Evolutionary conservation across 2,888 invertebrate genomes (phyloP).

Genomic region (Apotomis capreana): DNA sequence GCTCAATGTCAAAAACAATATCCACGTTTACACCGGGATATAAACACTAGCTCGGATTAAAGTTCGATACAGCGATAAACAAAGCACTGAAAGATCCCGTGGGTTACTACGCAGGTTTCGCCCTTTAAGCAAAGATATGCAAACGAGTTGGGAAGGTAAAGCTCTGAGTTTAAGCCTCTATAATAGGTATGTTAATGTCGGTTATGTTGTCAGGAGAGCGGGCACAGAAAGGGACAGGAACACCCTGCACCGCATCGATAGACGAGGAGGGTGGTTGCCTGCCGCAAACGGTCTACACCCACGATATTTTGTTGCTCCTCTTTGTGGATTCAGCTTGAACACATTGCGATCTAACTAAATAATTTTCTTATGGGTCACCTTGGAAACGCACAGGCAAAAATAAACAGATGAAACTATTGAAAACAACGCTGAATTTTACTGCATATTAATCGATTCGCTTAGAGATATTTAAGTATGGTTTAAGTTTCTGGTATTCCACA

Average conservation of each 20-base stretch:
- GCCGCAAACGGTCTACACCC: slow-evolving; percentile 38
- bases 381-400: background rate
- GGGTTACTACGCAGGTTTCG: slow-evolving; percentile 39
- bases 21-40: slow-evolving; percentile 48
- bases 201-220: slow-evolving; percentile 45
- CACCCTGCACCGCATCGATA: slow-evolving; percentile 48
- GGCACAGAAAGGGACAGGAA: slow-evolving; percentile 49
- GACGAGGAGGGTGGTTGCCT: slow-evolving; percentile 32
- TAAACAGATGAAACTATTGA: background rate
- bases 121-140: slow-evolving; percentile 43
- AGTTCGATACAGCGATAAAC: slow-evolving; percentile 14
- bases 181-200: slow-evolving; percentile 44
- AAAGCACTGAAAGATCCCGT: slow-evolving; percentile 19
- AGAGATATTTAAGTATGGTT: too few species aligned
- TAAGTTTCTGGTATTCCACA: too few species aligned
- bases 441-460: background rate
- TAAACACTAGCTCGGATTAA: slow-evolving; percentile 23
- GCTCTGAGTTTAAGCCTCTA: slow-evolving; percentile 45
- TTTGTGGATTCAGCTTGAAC: slow-evolving; percentile 20
- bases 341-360: slow-evolving; percentile 3
- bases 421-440: background rate
- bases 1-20: slow-evolving; percentile 66
- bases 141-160: slow-evolving; percentile 49
- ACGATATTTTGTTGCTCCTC: slow-evolving; percentile 29
- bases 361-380: background rate